A percentile compares a stretch with the other conserved stretches of the same genome.
Evolutionary conservation across 1,140 invertebrate genomes (phyloP).

Genomic region (Ctenoplectra terminalis): DNA sequence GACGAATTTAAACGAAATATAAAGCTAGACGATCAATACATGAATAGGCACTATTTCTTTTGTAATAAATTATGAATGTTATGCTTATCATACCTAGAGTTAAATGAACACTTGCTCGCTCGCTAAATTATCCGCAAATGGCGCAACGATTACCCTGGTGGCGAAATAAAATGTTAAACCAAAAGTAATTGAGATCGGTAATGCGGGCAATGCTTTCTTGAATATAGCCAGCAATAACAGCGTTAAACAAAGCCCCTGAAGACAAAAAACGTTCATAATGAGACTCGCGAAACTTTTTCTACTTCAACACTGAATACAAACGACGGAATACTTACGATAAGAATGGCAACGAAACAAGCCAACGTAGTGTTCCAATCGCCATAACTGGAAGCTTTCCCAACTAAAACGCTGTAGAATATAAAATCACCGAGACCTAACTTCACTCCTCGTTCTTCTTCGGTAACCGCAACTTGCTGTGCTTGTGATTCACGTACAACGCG

Average conservation of each 20-base stretch:
- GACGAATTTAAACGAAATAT: slow-evolving; percentile 29
- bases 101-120: slow-evolving; percentile 97
- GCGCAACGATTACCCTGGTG: slow-evolving; percentile 95
- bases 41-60: slow-evolving; percentile 44
- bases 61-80: slow-evolving; percentile 58
- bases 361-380: slow-evolving; percentile 99
- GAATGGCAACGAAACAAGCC: slow-evolving; percentile 98
- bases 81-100: slow-evolving; percentile 63
- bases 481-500: slow-evolving; percentile 41
- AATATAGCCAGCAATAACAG: slow-evolving; percentile 96
- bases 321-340: slow-evolving; percentile 95
- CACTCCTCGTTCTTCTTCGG: slow-evolving; percentile 90
- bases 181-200: slow-evolving; percentile 99
- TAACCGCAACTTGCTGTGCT: slow-evolving; percentile 59
- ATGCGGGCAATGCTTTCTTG: slow-evolving; percentile 97
- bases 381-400: slow-evolving; percentile 99
- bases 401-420: slow-evolving; percentile 99
- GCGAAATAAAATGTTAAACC: slow-evolving; percentile 99
- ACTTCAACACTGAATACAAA: background rate
- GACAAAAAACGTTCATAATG: slow-evolving; percentile 63
- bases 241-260: slow-evolving; percentile 96
- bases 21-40: slow-evolving; percentile 34
- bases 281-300: background rate
- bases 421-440: slow-evolving; percentile 99
- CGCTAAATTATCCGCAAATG: slow-evolving; percentile 95